These are phyloP conservation scores for Actenoides lindsayi DNA, from an alignment of 2,113 vertebrate species.

Conservation along the genomic window DNA sequence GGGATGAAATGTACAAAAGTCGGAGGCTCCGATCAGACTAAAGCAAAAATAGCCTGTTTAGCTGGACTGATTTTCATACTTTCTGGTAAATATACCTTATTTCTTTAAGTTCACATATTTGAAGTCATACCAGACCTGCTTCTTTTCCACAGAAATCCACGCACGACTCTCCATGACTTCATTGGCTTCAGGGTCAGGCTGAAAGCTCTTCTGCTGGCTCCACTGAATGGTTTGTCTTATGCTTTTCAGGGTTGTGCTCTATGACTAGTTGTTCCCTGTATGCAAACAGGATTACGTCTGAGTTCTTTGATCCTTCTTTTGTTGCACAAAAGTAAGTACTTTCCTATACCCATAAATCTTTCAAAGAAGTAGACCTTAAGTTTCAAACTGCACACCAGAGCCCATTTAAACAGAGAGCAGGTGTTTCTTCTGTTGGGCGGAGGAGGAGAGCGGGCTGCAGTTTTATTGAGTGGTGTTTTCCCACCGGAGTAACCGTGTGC, in stretches of 20 bases:
- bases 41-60: constrained; percentile 90
- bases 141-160: neutral
- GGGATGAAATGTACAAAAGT: constrained; percentile 99
- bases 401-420: neutral
- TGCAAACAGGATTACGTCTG: constrained; percentile 85
- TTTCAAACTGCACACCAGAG: neutral
- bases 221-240: constrained; percentile 30
- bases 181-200: neutral
- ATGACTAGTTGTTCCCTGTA: constrained; percentile 93
- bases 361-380: neutral
- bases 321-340: constrained; percentile 89
- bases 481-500: neutral
- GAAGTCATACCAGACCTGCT: neutral
- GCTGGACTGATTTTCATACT: constrained; percentile 87
- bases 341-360: constrained; percentile 13
- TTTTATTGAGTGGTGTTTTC: neutral
- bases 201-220: neutral
- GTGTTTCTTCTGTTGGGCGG: neutral
- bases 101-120: neutral
- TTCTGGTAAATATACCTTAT: constrained; percentile 83
- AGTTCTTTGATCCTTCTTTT: constrained; percentile 89
- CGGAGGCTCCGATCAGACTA: constrained; percentile 88
- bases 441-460: neutral
- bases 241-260: constrained; percentile 85
- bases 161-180: neutral